Evolutionary conservation across 2,113 vertebrate species (phyloP).

Genomic region (Cebidichthys violaceus): DNA sequence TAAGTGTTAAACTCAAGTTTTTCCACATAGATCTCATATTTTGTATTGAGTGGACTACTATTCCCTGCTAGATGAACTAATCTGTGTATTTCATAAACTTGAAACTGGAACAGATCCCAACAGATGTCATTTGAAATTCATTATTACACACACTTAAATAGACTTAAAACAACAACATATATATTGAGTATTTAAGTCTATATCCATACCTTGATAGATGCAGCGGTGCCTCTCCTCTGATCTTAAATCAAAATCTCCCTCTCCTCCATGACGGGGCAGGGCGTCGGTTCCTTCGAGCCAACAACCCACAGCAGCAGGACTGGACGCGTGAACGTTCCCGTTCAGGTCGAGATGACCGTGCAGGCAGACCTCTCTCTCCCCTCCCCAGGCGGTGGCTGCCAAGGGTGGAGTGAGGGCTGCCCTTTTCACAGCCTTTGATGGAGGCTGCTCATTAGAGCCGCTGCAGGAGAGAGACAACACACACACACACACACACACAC

Average conservation of each 20-base stretch:
- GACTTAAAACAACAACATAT: not conserved
- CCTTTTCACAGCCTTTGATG: conserved; percentile 72
- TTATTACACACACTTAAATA: not conserved
- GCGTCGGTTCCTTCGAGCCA: conserved; percentile 12
- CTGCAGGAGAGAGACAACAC: conserved; percentile 46
- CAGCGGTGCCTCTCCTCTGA: conserved; percentile 36
- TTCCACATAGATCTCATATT: not conserved
- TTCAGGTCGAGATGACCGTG: conserved; percentile 61
- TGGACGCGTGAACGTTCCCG: conserved; percentile 61
- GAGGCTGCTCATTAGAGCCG: conserved; percentile 60
- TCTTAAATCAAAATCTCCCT: conserved; percentile 28
- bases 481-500: too few relatives aligned
- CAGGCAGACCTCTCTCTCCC: conserved; percentile 33
- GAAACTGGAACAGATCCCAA: not conserved
- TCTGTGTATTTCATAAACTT: not conserved
- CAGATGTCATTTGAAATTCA: not conserved
- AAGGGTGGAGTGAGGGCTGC: conserved; percentile 44
- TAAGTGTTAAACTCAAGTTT: not conserved
- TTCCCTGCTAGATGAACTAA: not conserved
- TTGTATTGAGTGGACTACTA: not conserved
- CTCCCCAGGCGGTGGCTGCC: conserved; percentile 38
- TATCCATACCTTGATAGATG: conserved; percentile 68
- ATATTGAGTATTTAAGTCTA: not conserved
- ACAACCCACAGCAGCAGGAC: conserved; percentile 25
- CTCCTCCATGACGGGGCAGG: conserved; percentile 12